Evolutionary conservation across 2,113 vertebrate species (phyloP).

Genomic region (Synodontis membranacea): DNA sequence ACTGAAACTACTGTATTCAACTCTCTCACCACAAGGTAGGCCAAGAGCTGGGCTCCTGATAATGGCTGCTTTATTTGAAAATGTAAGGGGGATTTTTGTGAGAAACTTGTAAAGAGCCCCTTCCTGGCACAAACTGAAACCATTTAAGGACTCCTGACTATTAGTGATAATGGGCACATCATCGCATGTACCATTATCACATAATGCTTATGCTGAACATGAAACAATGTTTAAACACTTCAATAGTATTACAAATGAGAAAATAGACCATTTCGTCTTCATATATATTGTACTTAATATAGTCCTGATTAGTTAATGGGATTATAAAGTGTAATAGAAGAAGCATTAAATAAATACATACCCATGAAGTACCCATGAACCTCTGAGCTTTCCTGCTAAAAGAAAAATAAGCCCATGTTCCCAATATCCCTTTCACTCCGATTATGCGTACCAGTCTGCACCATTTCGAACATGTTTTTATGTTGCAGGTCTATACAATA

Average conservation of each 20-base stretch:
- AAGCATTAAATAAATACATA: too few species aligned
- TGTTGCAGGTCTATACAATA: background rate
- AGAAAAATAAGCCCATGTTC: too few species aligned
- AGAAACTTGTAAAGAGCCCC: constrained; percentile 3
- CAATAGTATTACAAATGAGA: background rate
- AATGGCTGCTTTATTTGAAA: constrained; percentile 51
- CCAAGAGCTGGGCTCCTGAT: constrained; percentile 38
- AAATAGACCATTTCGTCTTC: background rate
- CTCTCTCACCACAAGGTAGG: constrained; percentile 31
- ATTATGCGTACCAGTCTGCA: background rate
- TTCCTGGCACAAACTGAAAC: constrained; percentile 7
- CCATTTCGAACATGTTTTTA: background rate
- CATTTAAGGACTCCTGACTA: background rate
- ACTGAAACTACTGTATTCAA: constrained; percentile 47
- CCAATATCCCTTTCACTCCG: background rate
- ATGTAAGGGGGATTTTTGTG: constrained; percentile 27
- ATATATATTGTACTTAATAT: too few species aligned
- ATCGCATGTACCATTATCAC: constrained; percentile 19
- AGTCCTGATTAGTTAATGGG: background rate
- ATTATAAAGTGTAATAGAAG: background rate
- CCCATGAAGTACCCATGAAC: background rate
- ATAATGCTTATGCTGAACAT: constrained; percentile 16
- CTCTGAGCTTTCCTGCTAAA: background rate
- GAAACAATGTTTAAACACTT: background rate
- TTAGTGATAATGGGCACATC: constrained; percentile 23